Base-by-base conservation (phyloP, 2,888 invertebrate species). In the Pristionchus arcanus region DNA sequence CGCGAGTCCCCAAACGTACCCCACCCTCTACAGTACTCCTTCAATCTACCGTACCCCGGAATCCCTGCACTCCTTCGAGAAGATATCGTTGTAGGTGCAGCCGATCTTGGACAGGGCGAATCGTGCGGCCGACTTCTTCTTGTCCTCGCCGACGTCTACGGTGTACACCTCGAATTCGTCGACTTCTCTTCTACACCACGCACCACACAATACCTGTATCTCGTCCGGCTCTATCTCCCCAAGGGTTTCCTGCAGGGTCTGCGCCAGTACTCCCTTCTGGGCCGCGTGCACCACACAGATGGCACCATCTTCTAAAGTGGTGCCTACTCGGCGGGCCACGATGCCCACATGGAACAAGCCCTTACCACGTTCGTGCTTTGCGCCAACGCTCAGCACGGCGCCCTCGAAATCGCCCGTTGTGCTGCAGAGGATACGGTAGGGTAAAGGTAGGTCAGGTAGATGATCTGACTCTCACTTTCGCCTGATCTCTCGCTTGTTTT, bases 31-130 rank as follows among this genome's bases (percentile, higher is more conserved):
- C 63, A 28, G 85, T 63, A 55, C n/a, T 34, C 68, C 31, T 0
- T 37, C 37, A 16, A 81, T 66, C 66, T 34, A 49, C 87, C 88
- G 55, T 77, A 89, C 89, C 83, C 1, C 87, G 1, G 93, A 92
- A 86, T 92, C 91, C 2, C 88, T 7, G 53, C 90, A 87, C 53
- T 92, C 90, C 37, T 90, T 77, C 16, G 90, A 63, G 89, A 93
- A 93, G 19, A 93, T 53, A 81, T 93, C 93, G 87, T 93, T 93
- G 90, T 93, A 93, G 28, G 89, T 28, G 25, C 77, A 53, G 63
- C 90, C 90, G 2, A 90, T 21, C 28, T 74, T 87, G 19, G 90
- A 68, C 19, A 85, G 21, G 0, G 90, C 90, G n/a, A 87, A 86
- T 2, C n/a, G 9, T 19, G 85, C 63, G 5, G 91, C 91, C 16